Percentiles rank a stretch among this genome's conserved stretches.
These are phyloP conservation scores for Turnix velox DNA, from an alignment of 2,113 vertebrate species.

Conservation along the genomic window DNA sequence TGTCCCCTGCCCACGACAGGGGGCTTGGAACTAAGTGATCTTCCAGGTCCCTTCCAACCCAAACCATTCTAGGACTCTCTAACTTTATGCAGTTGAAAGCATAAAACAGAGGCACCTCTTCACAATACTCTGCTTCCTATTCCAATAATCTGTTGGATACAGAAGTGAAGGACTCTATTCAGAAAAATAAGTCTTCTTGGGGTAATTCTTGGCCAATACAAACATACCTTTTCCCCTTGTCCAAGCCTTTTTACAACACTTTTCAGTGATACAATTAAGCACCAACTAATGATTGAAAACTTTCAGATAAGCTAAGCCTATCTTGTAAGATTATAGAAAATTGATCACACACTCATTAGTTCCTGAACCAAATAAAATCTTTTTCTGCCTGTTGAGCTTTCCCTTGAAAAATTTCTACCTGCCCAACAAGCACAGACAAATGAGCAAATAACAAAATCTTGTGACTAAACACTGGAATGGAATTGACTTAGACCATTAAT, in stretches of 20 bases:
- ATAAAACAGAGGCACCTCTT: neutral
- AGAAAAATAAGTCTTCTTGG: neutral
- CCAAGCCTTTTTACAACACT: neutral
- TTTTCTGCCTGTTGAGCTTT: neutral
- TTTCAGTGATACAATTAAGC: neutral
- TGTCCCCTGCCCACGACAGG: no score
- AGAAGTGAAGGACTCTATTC: neutral
- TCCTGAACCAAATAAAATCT: neutral
- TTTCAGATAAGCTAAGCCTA: neutral
- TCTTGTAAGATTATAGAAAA: neutral
- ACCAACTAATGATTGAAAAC: neutral
- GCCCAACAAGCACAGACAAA: neutral
- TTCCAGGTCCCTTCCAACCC: no score
- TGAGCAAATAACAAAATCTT: neutral
- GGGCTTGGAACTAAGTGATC: no score
- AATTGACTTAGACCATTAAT: neutral
- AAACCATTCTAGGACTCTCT: no score
- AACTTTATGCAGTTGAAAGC: neutral
- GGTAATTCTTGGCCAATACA: neutral
- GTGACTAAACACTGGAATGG: neutral
- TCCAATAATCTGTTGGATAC: neutral
- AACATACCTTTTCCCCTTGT: neutral
- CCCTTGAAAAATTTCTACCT: neutral
- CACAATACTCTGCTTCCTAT: neutral
- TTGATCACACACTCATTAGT: neutral